A percentile compares a stretch with the other conserved stretches of the same genome.
phyloP scores from a whole-genome alignment of 1,140 invertebrate genomes.

The Halictus rubicundus region DNA sequence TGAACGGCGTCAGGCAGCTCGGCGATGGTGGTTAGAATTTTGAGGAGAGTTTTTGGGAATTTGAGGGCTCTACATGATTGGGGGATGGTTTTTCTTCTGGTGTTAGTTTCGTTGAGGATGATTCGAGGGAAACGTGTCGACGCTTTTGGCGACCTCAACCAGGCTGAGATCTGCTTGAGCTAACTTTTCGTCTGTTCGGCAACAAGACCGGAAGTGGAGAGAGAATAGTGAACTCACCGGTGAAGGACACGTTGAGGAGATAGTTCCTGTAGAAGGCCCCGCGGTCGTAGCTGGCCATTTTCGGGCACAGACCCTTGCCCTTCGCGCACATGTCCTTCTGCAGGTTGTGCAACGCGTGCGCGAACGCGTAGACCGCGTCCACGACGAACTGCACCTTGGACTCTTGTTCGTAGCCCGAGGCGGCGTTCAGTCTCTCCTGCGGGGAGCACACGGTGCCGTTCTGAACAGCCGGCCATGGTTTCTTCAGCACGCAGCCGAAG shows the following conservation, averaged over 20 bases:
- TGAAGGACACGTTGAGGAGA: constrained; percentile 85
- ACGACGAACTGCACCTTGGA: constrained; percentile 94
- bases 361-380: constrained; percentile 93
- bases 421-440: constrained; percentile 72
- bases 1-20: too few species aligned
- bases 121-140: too few species aligned
- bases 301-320: constrained; percentile 81
- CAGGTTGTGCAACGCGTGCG: constrained; percentile 87
- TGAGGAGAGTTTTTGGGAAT: too few species aligned
- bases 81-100: too few species aligned
- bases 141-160: too few species aligned
- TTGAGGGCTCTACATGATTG: too few species aligned
- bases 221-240: too few species aligned
- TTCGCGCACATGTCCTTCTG: constrained; percentile 82
- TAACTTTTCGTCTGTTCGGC: too few species aligned
- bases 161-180: too few species aligned
- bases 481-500: constrained; percentile 77
- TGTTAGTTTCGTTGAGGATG: too few species aligned
- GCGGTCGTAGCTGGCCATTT: constrained; percentile 86
- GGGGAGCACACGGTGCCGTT: constrained; percentile 74
- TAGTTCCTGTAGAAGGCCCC: constrained; percentile 85
- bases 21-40: too few species aligned
- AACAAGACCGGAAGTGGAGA: too few species aligned
- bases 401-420: constrained; percentile 85
- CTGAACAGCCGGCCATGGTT: constrained; percentile 61